Evolutionary conservation across 2,113 vertebrate genomes (phyloP), one percentile per base, ranked within the genome.

Genomic region (Ramphastos sulfuratus): DNA sequence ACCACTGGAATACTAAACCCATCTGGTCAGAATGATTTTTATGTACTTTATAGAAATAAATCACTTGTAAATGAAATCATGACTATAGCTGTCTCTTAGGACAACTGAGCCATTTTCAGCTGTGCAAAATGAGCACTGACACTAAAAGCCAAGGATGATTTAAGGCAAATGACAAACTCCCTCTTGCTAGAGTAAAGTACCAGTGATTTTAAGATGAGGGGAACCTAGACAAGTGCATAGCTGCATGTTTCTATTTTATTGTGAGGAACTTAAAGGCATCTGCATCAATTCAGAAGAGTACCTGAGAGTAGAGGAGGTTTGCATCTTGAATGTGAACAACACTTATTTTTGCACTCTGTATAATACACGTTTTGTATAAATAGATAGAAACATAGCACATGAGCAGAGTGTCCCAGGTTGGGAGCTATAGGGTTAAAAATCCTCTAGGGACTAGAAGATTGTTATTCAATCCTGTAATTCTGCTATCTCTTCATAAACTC

Each of bases 91-190:
- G 58, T 95, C 90, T 97, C 42, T 42, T 92, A 19, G 89, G 94
- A 97, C 87, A 96, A 91, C 88, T 74, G 78, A 96, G 73, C 85
- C 80, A 76, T 95, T 96, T 97, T 70, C 67, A 71, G 82, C 30
- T 60, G 74, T 83, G 78, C 46, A 87, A 70, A 93, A 95, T 72
- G 85, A 82, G 85, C 96, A 89, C 82, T 50, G 87, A 96, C 92
- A 93, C 63, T 96, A 93, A 97, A 97, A 96, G 89, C 94, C 37
- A 3, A 10, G 8, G 3, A 31, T 96, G 93, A 97, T 97, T 95
- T 95, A 97, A 96, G 72, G 58, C 52, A 83, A 93, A 80, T 76
- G 18, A 78, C 50, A 95, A 93, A 85, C 35, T 93, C 28, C 5
- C 12, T 61, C 46, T 30, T 70, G 58, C 75, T 83, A 4, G 58